phyloP scores from a whole-genome alignment of 2,113 vertebrate species.

The Procavia capensis region DNA sequence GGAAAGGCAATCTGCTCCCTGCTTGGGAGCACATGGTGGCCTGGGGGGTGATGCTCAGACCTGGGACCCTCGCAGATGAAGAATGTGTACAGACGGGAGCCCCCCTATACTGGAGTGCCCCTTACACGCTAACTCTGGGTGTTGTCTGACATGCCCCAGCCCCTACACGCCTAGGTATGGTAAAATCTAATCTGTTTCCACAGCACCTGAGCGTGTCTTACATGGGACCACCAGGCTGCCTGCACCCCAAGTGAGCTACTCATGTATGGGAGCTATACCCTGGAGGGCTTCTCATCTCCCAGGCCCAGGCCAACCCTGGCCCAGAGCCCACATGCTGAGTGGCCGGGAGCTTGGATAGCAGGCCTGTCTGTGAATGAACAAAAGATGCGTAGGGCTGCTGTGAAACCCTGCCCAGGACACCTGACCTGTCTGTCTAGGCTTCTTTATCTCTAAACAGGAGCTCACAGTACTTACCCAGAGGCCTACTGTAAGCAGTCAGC shows the following conservation, averaged over 20 bases:
- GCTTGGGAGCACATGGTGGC: too few species aligned
- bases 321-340: neutral
- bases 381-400: neutral
- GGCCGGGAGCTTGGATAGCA: neutral
- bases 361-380: neutral
- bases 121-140: neutral
- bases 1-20: neutral
- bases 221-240: neutral
- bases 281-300: neutral
- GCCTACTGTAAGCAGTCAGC: too few species aligned
- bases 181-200: neutral
- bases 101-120: neutral
- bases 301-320: neutral
- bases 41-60: neutral
- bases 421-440: neutral
- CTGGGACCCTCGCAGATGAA: neutral
- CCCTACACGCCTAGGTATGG: neutral
- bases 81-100: neutral
- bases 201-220: neutral
- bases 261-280: neutral
- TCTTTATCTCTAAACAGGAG: neutral
- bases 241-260: neutral
- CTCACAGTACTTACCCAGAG: neutral
- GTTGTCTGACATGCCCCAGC: neutral
- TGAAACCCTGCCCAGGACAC: neutral